phyloP scores from a whole-genome alignment of 2,888 invertebrate species.

The Eueremaeus valkanovi region DNA sequence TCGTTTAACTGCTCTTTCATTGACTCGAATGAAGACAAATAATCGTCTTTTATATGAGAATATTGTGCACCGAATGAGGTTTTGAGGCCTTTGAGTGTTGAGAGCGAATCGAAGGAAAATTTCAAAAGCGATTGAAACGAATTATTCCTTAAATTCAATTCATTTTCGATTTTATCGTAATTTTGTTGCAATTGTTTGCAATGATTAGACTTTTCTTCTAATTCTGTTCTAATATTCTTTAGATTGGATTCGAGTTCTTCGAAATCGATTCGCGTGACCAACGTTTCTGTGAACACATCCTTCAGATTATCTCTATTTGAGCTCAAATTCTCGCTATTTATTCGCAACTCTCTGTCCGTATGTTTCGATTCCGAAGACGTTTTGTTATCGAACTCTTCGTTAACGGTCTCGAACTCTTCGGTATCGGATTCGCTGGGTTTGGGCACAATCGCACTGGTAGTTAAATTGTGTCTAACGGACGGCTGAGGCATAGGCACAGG shows the following conservation, averaged over 20 bases:
- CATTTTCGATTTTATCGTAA: background rate
- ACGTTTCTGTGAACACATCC: background rate
- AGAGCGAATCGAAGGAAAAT: background rate
- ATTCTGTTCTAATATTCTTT: background rate
- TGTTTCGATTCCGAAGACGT: background rate
- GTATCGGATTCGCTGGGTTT: slow-evolving; percentile 75
- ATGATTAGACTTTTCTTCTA: slow-evolving; percentile 14
- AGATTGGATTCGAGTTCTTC: slow-evolving; percentile 28
- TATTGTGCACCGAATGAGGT: background rate
- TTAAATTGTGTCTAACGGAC: background rate
- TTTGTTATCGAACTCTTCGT: slow-evolving; percentile 51
- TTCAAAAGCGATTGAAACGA: background rate
- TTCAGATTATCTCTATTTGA: background rate
- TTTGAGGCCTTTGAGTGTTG: slow-evolving; percentile 1
- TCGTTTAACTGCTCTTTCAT: slow-evolving; percentile 14
- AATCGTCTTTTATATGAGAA: background rate
- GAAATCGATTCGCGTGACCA: slow-evolving; percentile 5
- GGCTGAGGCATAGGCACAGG: slow-evolving; percentile 44
- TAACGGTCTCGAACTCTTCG: slow-evolving; percentile 75
- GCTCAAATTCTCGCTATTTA: background rate
- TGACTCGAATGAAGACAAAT: slow-evolving; percentile 13
- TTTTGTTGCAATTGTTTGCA: background rate
- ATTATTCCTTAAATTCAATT: background rate
- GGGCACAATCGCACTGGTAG: background rate
- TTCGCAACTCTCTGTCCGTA: background rate